Evolutionary conservation across 2,113 vertebrate species (phyloP), one percentile per base, ranked within the genome.

Genomic region (Semnornis frantzii): DNA sequence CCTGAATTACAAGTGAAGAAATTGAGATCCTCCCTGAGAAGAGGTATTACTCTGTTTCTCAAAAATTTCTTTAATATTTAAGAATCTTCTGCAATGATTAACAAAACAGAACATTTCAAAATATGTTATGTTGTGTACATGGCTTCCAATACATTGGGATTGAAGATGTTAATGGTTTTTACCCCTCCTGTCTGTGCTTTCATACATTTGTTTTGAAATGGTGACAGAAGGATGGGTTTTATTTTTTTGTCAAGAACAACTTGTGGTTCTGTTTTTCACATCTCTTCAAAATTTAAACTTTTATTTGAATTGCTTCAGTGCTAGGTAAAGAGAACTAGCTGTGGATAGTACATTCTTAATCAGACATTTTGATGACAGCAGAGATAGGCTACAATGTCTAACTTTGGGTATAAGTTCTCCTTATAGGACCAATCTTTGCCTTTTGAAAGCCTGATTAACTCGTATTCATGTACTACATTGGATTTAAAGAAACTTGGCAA

Each of bases 41-140:
- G 44, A 72, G 9, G 8, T 31, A 34, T 28, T 34, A 25, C 11
- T 0, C 0, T 30, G 28, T 55, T 52, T 5, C 7, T 8, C 28
- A 65, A 46, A 1, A 60, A 23, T n/a, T 23, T 83, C 62, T 28
- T 70, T 15, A 87, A 82, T 5, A 73, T 3, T 4, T 58, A 66
- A 74, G 31, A 75, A 64, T 46, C 7, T 89, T 55, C 30, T 34
- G 15, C 15, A 79, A 15, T 24, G 24, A 27, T 50, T 69, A 59
- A 58, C 4, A 48, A 74, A 78, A 30, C 15, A 73, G 5, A 52
- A 24, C 23, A 24, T 8, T 52, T 6, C 39, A 42, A 70, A 70
- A 39, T 2, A 14, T 21, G 4, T 55, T 27, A 8, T 24, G 4
- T 34, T 55, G 5, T 39, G 6, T 55, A 27, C 4, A 31, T 27